Percentiles rank a stretch among this genome's conserved stretches.
These are phyloP conservation scores for Pelusios castaneus DNA, from an alignment of 2,113 vertebrate species.

Conservation along the genomic window DNA sequence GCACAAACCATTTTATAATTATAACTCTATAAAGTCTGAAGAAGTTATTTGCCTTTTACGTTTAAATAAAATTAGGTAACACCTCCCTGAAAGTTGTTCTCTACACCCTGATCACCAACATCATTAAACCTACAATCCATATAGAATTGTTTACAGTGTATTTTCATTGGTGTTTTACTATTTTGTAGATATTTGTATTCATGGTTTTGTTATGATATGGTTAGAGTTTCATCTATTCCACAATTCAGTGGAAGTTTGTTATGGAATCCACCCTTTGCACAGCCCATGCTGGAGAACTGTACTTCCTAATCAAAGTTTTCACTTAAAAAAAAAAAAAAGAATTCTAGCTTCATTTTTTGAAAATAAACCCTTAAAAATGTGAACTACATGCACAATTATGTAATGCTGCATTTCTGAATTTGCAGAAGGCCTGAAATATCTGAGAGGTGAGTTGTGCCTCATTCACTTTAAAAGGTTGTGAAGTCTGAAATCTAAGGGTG, in stretches of 20 bases:
- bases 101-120: neutral
- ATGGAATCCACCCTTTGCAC: neutral
- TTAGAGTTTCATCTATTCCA: neutral
- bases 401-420: neutral
- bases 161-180: neutral
- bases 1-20: neutral
- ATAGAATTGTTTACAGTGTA: neutral
- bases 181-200: neutral
- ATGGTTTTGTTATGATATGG: neutral
- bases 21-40: neutral
- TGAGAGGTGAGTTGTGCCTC: neutral
- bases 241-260: neutral
- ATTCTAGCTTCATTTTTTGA: neutral
- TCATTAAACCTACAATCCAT: neutral
- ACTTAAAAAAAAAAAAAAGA: neutral
- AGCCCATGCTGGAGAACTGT: neutral
- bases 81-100: neutral
- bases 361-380: neutral
- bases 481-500: neutral
- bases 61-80: neutral
- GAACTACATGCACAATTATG: neutral
- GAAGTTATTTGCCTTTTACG: no score
- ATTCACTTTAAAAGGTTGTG: neutral
- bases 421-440: neutral
- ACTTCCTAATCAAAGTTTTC: neutral